These are phyloP conservation scores for Labrus mixtus DNA, from an alignment of 2,113 vertebrate species.

Conservation along the genomic window DNA sequence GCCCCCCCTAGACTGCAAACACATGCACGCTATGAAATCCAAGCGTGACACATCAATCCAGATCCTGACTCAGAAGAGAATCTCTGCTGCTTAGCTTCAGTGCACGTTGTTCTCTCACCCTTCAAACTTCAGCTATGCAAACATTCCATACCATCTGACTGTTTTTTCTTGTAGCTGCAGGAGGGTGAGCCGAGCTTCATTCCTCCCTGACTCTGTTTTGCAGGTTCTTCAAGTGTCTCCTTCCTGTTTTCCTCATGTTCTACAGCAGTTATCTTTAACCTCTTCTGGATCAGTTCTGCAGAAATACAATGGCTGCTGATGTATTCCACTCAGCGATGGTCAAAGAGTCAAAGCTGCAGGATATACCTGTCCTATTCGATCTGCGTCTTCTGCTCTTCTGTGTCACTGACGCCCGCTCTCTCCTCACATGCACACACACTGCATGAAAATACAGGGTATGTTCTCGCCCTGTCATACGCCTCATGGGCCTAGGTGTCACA, in stretches of 20 bases:
- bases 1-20: conserved; percentile 38
- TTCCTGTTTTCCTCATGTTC: background rate
- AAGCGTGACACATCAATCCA: conserved; percentile 15
- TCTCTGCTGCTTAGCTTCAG: background rate
- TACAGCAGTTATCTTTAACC: background rate
- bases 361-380: background rate
- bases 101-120: background rate
- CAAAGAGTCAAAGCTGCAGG: conserved; percentile 20
- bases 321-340: background rate
- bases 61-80: conserved; percentile 9
- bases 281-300: background rate
- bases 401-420: conserved; percentile 17
- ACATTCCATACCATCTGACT: background rate
- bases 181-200: background rate
- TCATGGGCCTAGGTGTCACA: conserved; percentile 61
- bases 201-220: conserved; percentile 14
- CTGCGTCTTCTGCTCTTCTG: background rate
- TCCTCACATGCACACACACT: conserved; percentile 15
- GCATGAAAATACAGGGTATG: conserved; percentile 31
- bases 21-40: conserved; percentile 44
- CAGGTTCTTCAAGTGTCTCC: background rate
- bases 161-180: conserved; percentile 2
- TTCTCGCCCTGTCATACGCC: conserved; percentile 43
- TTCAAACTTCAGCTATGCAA: background rate
- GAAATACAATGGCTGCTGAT: background rate